Conservation (phyloP, 2,797 vertebrate species). For the Scolopax bukidnonensis region DNA sequence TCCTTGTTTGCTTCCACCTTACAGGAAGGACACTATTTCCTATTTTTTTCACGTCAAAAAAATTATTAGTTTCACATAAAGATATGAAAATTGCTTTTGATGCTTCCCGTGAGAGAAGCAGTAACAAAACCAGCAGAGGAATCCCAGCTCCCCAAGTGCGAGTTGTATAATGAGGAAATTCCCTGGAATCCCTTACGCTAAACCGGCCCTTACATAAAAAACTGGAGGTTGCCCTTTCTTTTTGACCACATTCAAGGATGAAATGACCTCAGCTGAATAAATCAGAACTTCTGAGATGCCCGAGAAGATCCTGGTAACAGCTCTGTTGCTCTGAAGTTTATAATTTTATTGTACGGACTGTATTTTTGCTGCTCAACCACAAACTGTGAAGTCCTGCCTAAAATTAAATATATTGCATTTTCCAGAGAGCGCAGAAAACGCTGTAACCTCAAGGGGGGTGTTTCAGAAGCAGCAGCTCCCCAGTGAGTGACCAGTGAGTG, state of each 20-base stretch:
- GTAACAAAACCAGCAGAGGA: not conserved
- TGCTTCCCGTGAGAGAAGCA: no score
- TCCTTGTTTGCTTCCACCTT: not conserved
- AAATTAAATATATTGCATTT: not conserved
- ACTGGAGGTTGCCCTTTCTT: not conserved
- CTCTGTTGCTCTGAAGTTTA: not conserved
- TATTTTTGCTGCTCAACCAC: not conserved
- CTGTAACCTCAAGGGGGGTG: not conserved
- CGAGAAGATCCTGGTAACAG: not conserved
- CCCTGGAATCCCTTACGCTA: fast-evolving
- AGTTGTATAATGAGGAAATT: not conserved
- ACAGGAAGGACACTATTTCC: not conserved
- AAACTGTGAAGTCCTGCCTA: not conserved
- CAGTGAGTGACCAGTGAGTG: not conserved
- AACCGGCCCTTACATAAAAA: not conserved
- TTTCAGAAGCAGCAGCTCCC: not conserved
- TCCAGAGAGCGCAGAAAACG: not conserved
- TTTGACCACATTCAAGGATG: not conserved
- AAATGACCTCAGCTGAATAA: not conserved
- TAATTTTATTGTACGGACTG: not conserved
- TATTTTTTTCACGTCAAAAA: not conserved
- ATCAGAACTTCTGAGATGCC: fast-evolving
- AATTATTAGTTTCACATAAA: not conserved
- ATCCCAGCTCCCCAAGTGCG: not conserved
- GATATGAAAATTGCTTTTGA: not conserved